These are phyloP conservation scores for Isoperla grammatica DNA, from an alignment of 2,888 invertebrate species.

Conservation along the genomic window DNA sequence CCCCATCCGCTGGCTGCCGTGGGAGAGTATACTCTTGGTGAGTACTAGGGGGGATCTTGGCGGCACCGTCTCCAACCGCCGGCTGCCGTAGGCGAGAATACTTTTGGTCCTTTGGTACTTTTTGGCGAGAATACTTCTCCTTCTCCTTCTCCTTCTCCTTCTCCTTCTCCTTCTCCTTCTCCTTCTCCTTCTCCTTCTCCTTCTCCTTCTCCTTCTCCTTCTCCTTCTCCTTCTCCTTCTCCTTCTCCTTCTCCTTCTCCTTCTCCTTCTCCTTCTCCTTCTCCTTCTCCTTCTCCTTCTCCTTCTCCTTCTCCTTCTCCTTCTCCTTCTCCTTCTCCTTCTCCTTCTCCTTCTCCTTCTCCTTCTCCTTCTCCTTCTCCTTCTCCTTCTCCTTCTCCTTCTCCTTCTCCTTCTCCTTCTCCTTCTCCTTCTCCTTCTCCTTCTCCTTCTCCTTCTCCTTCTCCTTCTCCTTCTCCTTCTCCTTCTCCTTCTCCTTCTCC, in stretches of 20 bases:
- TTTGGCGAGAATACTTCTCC: neutral
- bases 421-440: neutral
- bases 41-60: too few relatives aligned
- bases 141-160: constrained; percentile 3
- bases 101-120: too few relatives aligned
- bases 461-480: neutral
- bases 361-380: constrained; percentile 3
- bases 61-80: too few relatives aligned
- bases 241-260: constrained; percentile 3
- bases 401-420: neutral
- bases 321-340: neutral
- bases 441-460: neutral
- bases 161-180: constrained; percentile 3
- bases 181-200: constrained; percentile 3
- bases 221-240: constrained; percentile 3
- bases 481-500: constrained; percentile 3
- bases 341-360: constrained; percentile 1
- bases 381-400: neutral
- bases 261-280: neutral
- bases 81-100: too few relatives aligned
- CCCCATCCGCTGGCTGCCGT: constrained; percentile 59
- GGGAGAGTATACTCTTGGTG: constrained; percentile 60
- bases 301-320: constrained; percentile 3
- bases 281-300: neutral
- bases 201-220: constrained; percentile 3